Evolutionary conservation across 2,888 invertebrate genomes (phyloP), one percentile per base, ranked within the genome.

Genomic region (Gastracanthus pulcherrimus): DNA sequence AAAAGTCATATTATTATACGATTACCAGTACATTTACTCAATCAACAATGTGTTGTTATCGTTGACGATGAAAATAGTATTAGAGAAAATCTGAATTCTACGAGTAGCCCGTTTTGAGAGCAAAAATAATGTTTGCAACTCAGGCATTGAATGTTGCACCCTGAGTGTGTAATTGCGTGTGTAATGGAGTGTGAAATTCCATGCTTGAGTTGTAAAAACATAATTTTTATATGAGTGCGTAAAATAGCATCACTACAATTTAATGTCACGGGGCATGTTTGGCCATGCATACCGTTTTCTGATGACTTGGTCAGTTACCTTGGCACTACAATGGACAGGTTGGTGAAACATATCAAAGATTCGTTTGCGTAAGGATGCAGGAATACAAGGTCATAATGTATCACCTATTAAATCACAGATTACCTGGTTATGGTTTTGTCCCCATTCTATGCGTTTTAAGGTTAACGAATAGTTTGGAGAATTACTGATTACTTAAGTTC

Each of bases 1-100:
- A n/a, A n/a, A n/a, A n/a, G 84, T 77, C 83, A 83, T 66, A 38
- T 77, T 26, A 80, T 84, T 13, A 55, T 75, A 26, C 70, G 82
- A 9, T 70, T 82, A 31, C 82, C 81, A n/a, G 79, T 83, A 19
- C 83, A 84, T 81, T 81, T 85, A 34, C 79, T 81, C 41, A 82
- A 83, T 74, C 45, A 83, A 71, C 72, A 81, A 13, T 76, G 13
- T 55, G 70, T 80, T 13, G 74, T 75, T n/a, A 74, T n/a, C 23
- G n/a, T n/a, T n/a, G n/a, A n/a, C n/a, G 16, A 3, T 16, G 23
- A 11, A 19, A 34, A 1, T 36, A 60, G 1, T 31, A 23, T n/a
- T 66, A 13, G 31, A 67, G 5, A 51, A 41, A 70, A 31, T 45
- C 3, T 67, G 13, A 1, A 67, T 67, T n/a, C 19, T 26, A 34